Base-by-base conservation (phyloP, 2,888 invertebrate species). In the Scaptomyza flava region DNA sequence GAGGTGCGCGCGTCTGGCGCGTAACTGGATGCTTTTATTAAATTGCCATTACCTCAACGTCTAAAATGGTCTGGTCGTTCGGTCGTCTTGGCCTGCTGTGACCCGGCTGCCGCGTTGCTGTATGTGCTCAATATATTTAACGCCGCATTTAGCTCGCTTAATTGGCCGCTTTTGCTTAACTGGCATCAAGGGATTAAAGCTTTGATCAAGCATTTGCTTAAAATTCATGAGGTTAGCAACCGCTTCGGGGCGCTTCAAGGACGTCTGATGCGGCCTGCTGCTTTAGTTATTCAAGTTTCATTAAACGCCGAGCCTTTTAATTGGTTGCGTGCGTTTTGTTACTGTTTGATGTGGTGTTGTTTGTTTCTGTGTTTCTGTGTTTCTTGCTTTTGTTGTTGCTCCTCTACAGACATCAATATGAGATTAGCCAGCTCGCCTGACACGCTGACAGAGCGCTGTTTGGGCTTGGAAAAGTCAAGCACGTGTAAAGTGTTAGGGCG, bases 131-230 rank as follows among this genome's bases (percentile, higher is more conserved):
- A 69, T 77, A 70, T 72, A 87, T 84, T 81, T 84, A 81, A 84
- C 76, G 81, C 76, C 76, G 73, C 80, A 78, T 76, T 87, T 84
- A 84, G 76, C 69, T 76, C 72, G 71, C 68, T 84, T 84, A 81
- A 84, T 84, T 87, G 87, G 74, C 74, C 70, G 78, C 74, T 79
- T 84, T 74, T 69, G 70, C 72, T 71, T 80, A 84, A 81, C 80
- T 87, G 72, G 79, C 74, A 78, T 80, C 84, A 74, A 70, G 84
- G 84, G 87, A 84, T 74, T 87, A 77, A 76, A 72, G 79, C 86
- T 75, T 83, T 84, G 84, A 83, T 83, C 81, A 83, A 72, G 72
- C 72, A 77, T 75, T 83, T 79, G 77, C 75, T 86, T 86, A 73
- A 86, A 86, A 86, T 79, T 83, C 75, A 79, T 74, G 72, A 68